These are phyloP conservation scores for Betta splendens DNA, from an alignment of 2,797 vertebrate genomes.

Conservation along the genomic window DNA sequence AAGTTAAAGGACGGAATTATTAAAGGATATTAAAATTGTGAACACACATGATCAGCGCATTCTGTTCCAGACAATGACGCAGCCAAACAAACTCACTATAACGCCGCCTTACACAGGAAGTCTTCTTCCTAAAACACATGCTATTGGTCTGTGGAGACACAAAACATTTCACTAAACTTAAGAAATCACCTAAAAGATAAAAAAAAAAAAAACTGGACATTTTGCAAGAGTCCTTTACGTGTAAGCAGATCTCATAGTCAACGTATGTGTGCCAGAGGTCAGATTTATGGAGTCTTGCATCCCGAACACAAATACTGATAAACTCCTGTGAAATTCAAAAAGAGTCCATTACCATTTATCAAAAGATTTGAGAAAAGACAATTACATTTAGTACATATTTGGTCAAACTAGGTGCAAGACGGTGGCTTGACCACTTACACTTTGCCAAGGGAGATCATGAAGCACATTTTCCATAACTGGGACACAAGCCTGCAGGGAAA, in stretches of 20 bases:
- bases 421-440: constrained; percentile 51
- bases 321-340: constrained; percentile 86
- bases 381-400: too few relatives aligned
- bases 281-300: constrained; percentile 87
- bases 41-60: constrained; percentile 89
- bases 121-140: constrained; percentile 94
- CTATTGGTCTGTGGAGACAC: constrained; percentile 88
- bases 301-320: constrained; percentile 87
- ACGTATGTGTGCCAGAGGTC: constrained; percentile 89
- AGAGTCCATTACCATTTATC: background rate
- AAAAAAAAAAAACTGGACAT: background rate
- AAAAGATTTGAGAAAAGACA: too few relatives aligned
- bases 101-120: constrained; percentile 88
- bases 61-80: constrained; percentile 88
- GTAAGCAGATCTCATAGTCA: constrained; percentile 92
- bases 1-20: background rate
- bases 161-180: background rate
- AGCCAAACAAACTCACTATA: constrained; percentile 97
- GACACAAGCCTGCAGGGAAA: constrained; percentile 35
- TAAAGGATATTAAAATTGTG: background rate
- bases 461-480: constrained; percentile 63
- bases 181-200: background rate
- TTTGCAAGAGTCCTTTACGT: constrained; percentile 80
- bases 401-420: background rate
- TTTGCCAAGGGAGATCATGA: constrained; percentile 50